These are phyloP conservation scores for Spinus olivaceus DNA, from an alignment of 2,797 vertebrate species.

Conservation along the genomic window DNA sequence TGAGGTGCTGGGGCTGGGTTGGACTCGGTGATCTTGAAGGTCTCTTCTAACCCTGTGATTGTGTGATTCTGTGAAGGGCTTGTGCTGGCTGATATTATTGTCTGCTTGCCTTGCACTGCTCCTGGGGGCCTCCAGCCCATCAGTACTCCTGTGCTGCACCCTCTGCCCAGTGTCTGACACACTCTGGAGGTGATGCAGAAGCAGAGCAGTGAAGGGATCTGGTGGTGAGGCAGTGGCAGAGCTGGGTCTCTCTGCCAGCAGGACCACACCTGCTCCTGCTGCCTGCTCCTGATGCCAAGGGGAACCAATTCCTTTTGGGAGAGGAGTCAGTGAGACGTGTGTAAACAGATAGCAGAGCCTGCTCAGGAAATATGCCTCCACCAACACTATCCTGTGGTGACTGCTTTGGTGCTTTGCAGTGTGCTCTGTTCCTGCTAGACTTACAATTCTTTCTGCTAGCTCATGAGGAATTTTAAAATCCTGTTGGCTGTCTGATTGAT, in stretches of 20 bases:
- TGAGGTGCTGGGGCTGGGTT: background rate
- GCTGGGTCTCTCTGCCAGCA: background rate
- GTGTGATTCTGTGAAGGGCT: background rate
- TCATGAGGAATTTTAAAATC: background rate
- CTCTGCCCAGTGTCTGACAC: background rate
- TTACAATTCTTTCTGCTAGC: background rate
- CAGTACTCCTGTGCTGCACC: background rate
- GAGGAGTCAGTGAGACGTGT: background rate
- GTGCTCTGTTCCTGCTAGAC: background rate
- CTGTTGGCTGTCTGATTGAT: background rate
- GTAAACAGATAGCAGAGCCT: background rate
- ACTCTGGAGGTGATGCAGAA: accelerated
- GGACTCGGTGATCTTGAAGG: background rate
- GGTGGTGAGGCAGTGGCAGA: background rate
- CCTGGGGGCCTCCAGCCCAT: background rate
- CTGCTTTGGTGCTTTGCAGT: background rate
- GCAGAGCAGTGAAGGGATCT: accelerated
- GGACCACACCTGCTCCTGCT: background rate
- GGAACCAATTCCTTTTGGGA: background rate
- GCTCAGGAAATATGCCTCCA: background rate
- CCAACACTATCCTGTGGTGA: accelerated
- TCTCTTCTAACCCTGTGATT: background rate
- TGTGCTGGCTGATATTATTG: background rate
- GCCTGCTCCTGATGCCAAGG: background rate
- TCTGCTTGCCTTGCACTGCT: background rate